A percentile compares a stretch with the other conserved stretches of the same genome.
Conservation (phyloP, 2,797 vertebrate species). For the Micropoecilia bifurca region DNA sequence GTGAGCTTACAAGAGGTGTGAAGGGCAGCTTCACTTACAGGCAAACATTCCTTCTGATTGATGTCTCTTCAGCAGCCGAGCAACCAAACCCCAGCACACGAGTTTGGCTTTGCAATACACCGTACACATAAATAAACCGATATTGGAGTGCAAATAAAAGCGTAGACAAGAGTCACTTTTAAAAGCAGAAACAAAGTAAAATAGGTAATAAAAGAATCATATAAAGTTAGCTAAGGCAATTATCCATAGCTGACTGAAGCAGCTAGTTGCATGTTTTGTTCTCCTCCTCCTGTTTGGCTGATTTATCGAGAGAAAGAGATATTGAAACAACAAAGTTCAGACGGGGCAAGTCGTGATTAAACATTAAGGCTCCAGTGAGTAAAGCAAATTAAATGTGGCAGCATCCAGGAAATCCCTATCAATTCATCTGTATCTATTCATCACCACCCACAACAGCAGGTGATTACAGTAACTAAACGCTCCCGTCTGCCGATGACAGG, state of each 20-base stretch:
- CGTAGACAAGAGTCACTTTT: not conserved
- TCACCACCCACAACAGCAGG: slow-evolving; percentile 26
- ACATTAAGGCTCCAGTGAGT: slow-evolving; percentile 6
- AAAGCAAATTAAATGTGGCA: slow-evolving; percentile 9
- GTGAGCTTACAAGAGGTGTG: no score
- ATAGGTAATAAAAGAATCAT: not conserved
- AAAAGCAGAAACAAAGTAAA: not conserved
- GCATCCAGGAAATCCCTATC: slow-evolving; percentile 13
- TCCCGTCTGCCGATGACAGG: slow-evolving; percentile 38
- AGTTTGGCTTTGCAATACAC: slow-evolving; percentile 20
- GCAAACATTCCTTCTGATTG: slow-evolving; percentile 65
- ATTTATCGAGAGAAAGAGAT: not conserved
- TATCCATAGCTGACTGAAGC: not conserved
- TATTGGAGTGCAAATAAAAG: slow-evolving; percentile 1
- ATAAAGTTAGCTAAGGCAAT: not conserved
- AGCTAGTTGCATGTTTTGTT: not conserved
- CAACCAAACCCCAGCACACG: slow-evolving; percentile 17
- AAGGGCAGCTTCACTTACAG: slow-evolving; percentile 49
- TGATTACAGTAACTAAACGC: slow-evolving; percentile 32
- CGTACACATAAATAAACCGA: slow-evolving; percentile 16
- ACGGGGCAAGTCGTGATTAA: slow-evolving; percentile 25
- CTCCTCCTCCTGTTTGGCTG: not conserved
- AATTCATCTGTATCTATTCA: slow-evolving; percentile 25
- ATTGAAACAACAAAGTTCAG: not conserved
- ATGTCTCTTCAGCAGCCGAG: slow-evolving; percentile 31